phyloP scores from a whole-genome alignment of 2,113 vertebrate genomes.

The Paratilapia polleni region DNA sequence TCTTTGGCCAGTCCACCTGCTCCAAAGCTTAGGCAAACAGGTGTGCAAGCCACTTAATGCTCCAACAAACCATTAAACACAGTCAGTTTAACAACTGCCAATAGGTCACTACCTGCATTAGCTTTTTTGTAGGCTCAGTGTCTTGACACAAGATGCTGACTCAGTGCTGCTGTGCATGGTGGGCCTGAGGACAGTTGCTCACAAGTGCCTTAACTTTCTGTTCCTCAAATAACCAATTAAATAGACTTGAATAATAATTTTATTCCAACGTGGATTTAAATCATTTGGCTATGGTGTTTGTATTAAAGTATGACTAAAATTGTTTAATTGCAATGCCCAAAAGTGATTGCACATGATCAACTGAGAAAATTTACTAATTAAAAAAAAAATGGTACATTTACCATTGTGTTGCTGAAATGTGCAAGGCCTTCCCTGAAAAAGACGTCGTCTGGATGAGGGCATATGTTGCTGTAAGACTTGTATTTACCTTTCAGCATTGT shows the following conservation, averaged over 20 bases:
- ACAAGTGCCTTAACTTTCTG: background rate
- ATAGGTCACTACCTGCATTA: conserved; percentile 49
- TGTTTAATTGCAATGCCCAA: too few species aligned
- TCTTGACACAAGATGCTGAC: conserved; percentile 47
- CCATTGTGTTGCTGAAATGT: too few species aligned
- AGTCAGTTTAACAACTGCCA: conserved; percentile 50
- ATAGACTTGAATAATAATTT: background rate
- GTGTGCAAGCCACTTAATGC: conserved; percentile 48
- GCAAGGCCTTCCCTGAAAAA: too few species aligned
- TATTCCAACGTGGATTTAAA: background rate
- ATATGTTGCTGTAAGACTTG: too few species aligned
- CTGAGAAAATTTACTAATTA: too few species aligned
- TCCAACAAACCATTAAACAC: conserved; percentile 8
- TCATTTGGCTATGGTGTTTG: background rate
- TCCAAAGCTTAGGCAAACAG: conserved; percentile 66
- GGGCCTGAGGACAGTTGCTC: conserved; percentile 14
- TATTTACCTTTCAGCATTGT: too few species aligned
- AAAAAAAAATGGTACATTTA: too few species aligned
- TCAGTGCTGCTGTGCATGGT: conserved; percentile 2
- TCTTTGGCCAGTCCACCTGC: conserved; percentile 74
- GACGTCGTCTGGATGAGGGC: too few species aligned
- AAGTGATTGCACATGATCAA: too few species aligned
- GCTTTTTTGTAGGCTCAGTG: conserved; percentile 5
- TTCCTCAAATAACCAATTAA: background rate
- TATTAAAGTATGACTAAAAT: too few species aligned